Percentiles rank a stretch among this genome's conserved stretches.
phyloP scores from a whole-genome alignment of 2,888 invertebrate species.

The Epirrhoe alternata region DNA sequence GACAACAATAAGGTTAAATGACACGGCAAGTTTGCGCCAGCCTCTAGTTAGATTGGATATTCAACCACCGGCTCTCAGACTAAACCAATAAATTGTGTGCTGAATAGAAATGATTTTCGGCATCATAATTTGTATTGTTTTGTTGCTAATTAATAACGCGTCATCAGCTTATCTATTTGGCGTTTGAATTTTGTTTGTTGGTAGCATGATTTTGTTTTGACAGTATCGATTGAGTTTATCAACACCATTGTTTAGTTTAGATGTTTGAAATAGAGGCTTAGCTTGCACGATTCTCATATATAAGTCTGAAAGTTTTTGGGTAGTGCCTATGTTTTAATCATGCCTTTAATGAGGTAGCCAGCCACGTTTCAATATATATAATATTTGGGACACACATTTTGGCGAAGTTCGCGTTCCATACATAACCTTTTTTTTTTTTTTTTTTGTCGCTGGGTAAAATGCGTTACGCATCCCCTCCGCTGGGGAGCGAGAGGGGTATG shows the following conservation, averaged over 20 bases:
- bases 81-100: slow-evolving; percentile 37
- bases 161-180: slow-evolving; percentile 29
- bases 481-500: no score
- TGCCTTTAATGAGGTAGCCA: no score
- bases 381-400: no score
- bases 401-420: no score
- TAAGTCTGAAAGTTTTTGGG: no score
- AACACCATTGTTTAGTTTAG: neutral
- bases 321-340: no score
- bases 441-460: no score
- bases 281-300: no score
- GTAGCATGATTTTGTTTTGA: slow-evolving; percentile 13
- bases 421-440: no score
- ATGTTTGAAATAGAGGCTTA: neutral
- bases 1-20: no score
- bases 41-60: neutral
- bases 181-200: slow-evolving; percentile 16
- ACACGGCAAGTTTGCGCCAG: neutral
- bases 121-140: slow-evolving; percentile 44
- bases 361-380: no score
- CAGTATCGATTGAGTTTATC: neutral
- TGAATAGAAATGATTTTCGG: slow-evolving; percentile 44
- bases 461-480: no score
- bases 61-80: slow-evolving; percentile 12
- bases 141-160: slow-evolving; percentile 40